A percentile compares a stretch with the other conserved stretches of the same genome.
phyloP scores from a whole-genome alignment of 92 coral and sea anemone species.

The Epizoanthus rinbou region DNA sequence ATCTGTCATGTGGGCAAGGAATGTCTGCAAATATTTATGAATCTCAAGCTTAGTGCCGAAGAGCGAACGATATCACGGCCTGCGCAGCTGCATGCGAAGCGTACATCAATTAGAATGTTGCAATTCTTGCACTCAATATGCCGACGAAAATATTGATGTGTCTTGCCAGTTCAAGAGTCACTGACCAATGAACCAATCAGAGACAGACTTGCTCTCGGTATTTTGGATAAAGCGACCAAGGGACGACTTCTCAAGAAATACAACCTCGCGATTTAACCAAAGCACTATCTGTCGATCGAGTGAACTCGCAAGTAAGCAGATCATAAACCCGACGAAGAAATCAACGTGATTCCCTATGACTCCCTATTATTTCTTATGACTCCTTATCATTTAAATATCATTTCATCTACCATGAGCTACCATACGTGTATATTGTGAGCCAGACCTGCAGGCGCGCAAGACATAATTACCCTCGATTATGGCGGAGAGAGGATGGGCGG shows the following conservation, averaged over 20 bases:
- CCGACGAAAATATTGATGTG: constrained; percentile 36
- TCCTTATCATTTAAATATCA: too few relatives aligned
- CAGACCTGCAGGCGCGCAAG: too few relatives aligned
- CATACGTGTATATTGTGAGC: too few relatives aligned
- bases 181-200: background rate
- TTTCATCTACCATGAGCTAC: too few relatives aligned
- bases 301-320: background rate
- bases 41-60: constrained; percentile 43
- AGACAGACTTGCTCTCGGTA: background rate
- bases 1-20: constrained; percentile 58
- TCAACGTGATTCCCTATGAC: background rate
- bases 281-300: constrained; percentile 1
- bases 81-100: constrained; percentile 41
- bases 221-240: background rate
- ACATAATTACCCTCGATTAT: too few relatives aligned
- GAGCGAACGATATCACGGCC: constrained; percentile 9
- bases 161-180: constrained; percentile 41
- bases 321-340: constrained; percentile 13
- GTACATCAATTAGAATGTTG: background rate
- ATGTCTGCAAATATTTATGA: constrained; percentile 48
- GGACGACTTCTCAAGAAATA: background rate
- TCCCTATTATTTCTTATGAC: too few relatives aligned
- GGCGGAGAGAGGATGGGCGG: too few relatives aligned
- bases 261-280: constrained; percentile 4
- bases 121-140: constrained; percentile 36